These are phyloP conservation scores for Metopolophium dirhodum DNA, from an alignment of 1,140 invertebrate genomes.

Conservation along the genomic window DNA sequence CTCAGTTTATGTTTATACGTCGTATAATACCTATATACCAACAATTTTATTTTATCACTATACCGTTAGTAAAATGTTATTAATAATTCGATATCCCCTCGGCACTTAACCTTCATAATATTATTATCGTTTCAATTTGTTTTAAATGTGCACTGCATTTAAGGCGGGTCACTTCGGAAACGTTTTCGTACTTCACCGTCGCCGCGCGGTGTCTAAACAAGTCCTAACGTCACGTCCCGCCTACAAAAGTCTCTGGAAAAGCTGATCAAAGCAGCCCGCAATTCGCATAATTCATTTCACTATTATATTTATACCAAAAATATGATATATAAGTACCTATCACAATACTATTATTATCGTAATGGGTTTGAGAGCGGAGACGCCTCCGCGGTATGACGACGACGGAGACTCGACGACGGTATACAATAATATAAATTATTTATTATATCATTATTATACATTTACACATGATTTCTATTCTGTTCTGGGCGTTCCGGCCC, in stretches of 20 bases:
- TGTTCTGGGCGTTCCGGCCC: not conserved
- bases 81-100: not conserved
- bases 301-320: not conserved
- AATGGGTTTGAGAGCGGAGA: not conserved
- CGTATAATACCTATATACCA: too few species aligned
- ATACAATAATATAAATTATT: not conserved
- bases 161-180: not conserved
- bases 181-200: not conserved
- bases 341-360: too few species aligned
- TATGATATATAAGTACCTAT: not conserved
- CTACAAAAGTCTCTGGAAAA: not conserved
- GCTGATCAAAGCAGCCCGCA: not conserved
- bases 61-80: not conserved
- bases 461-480: not conserved
- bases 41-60: not conserved
- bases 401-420: not conserved
- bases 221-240: not conserved
- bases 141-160: not conserved
- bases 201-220: not conserved
- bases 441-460: not conserved
- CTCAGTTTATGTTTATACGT: too few species aligned
- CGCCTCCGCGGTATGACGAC: not conserved
- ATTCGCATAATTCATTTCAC: not conserved
- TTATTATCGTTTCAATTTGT: not conserved
- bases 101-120: not conserved